These are phyloP conservation scores for Ceratina japonica DNA, from an alignment of 1,140 invertebrate genomes.

Conservation along the genomic window DNA sequence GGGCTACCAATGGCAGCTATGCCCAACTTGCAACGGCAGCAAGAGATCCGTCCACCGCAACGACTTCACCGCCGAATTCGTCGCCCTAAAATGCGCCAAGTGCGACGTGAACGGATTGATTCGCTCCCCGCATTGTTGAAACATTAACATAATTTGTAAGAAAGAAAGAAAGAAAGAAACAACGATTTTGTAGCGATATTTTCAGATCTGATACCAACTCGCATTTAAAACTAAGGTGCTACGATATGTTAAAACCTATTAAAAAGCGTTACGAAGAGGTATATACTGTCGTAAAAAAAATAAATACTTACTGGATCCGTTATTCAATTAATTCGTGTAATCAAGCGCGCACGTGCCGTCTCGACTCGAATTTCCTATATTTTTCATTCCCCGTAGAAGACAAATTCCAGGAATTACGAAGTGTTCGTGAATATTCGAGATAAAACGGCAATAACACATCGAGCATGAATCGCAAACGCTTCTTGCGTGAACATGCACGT, in stretches of 20 bases:
- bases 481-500: slow-evolving; percentile 38
- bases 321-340: background rate
- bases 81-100: slow-evolving; percentile 97
- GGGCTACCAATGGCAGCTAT: slow-evolving; percentile 93
- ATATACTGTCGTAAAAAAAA: background rate
- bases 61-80: slow-evolving; percentile 95
- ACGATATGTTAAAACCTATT: slow-evolving; percentile 48
- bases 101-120: slow-evolving; percentile 97
- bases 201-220: slow-evolving; percentile 12
- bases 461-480: slow-evolving; percentile 39
- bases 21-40: slow-evolving; percentile 94
- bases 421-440: background rate
- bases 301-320: background rate
- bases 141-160: background rate
- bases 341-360: background rate
- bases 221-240: slow-evolving; percentile 59
- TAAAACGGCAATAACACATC: background rate
- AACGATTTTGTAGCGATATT: background rate
- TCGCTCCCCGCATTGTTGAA: slow-evolving; percentile 86
- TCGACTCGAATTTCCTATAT: background rate
- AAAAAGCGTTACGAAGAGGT: slow-evolving; percentile 8
- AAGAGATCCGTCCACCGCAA: slow-evolving; percentile 97
- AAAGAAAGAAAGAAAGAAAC: background rate
- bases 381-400: background rate
- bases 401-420: background rate